These are phyloP conservation scores for Corbicula japonica DNA, from an alignment of 2,888 invertebrate genomes.

Conservation along the genomic window DNA sequence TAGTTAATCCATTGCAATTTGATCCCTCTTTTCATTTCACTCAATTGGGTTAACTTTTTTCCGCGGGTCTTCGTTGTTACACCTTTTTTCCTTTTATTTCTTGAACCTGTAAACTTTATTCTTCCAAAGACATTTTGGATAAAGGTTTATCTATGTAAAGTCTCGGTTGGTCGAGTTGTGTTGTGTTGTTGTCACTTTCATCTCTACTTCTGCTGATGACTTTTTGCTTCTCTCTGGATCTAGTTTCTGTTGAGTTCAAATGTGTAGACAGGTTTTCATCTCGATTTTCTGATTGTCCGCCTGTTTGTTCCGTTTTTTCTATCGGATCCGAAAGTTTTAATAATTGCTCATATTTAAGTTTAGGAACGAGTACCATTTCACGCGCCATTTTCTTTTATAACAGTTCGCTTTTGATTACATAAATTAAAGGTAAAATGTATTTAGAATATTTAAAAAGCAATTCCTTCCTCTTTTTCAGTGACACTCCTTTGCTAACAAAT, in stretches of 20 bases:
- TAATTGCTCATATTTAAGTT: constrained; percentile 34
- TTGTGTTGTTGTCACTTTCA: not conserved
- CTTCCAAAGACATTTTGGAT: constrained; percentile 30
- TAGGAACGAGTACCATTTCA: constrained; percentile 40
- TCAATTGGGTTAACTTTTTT: too few species aligned
- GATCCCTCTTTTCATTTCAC: too few species aligned
- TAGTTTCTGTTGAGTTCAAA: not conserved
- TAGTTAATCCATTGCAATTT: not conserved
- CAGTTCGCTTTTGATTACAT: constrained; percentile 24
- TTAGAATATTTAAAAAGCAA: constrained; percentile 27
- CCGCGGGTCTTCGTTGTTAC: too few species aligned
- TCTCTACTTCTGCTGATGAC: not conserved
- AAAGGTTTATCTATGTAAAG: constrained; percentile 41
- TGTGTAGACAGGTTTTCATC: not conserved
- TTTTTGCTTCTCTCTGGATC: not conserved
- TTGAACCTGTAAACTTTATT: not conserved
- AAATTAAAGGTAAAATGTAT: constrained; percentile 19
- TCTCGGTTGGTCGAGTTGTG: constrained; percentile 10
- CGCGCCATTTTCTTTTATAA: constrained; percentile 24
- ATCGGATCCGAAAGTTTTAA: constrained; percentile 12
- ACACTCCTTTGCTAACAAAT: constrained; percentile 16
- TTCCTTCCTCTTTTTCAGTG: constrained; percentile 21
- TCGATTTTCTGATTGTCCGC: not conserved
- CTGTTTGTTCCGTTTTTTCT: not conserved
- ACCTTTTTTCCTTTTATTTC: not conserved